Evolutionary conservation across 2,113 vertebrate genomes (phyloP), one percentile per base, ranked within the genome.

Genomic region (Anhinga rufa): DNA sequence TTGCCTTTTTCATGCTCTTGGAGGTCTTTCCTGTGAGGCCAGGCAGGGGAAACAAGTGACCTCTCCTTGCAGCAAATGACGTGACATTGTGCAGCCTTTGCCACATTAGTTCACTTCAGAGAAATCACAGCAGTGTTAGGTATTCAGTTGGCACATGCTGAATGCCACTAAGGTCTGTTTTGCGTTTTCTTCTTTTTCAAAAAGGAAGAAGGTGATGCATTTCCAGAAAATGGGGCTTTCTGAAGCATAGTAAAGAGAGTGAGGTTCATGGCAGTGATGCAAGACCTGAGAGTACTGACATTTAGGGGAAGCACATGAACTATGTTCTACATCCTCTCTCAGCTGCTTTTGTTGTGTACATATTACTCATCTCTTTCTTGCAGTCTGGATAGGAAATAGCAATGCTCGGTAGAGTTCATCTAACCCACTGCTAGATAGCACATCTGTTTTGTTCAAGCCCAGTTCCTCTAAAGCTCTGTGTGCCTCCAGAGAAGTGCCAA

Each of bases 81-180:
- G 3, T 52, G 71, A 10, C 2, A 1, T 15, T 68, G 29, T 12
- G 32, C 29, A 52, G 29, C 44, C 44, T 66, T 65, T 77, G 26
- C 11, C 34, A 36, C 22, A 49, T 20, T 24, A 4, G 2, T 16
- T 83, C 10, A 10, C 58, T 75, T 75, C 54, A 62, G 55, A 46
- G 36, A 84, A 88, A 74, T 38, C 4, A 11, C 32, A 70, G 19
- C 46, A 54, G 38, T 18, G 9, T 28, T 86, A 17, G 22, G 24
- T 55, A 34, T 9, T 65, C 29, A 18, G 0, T 3, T 57, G 60
- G 32, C 31, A 52, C 26, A 12, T 1, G 5, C 32, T 38, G 22
- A 72, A 42, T 29, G 51, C 17, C 34, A 40, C 38, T 89, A 57
- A 77, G 13, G 10, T 51, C 49, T 34, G 4, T 2, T 89, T 72